Conservation (phyloP, 2,113 vertebrate species). For the Benitochromis conjunctus region DNA sequence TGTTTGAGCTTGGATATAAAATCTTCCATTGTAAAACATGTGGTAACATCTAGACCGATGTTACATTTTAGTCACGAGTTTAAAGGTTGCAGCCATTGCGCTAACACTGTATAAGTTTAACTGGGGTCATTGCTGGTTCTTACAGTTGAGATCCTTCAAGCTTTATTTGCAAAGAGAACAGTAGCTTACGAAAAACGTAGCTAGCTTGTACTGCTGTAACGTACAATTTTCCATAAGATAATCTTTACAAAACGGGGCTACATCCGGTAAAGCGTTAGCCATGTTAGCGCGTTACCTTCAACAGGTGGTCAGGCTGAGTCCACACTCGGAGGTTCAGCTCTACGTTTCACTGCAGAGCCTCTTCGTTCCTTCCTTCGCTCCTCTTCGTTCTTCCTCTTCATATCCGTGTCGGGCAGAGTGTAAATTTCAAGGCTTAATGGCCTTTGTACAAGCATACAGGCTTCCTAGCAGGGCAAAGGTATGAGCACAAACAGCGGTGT, state of each 20-base stretch:
- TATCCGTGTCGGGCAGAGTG: not conserved
- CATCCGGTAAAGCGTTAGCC: not conserved
- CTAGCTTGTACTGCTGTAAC: not conserved
- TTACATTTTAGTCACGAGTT: too few species aligned
- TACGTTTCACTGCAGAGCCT: not conserved
- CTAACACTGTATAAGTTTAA: too few species aligned
- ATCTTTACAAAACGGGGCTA: not conserved
- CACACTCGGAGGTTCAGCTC: not conserved
- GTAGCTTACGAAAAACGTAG: not conserved
- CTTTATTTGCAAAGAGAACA: too few species aligned
- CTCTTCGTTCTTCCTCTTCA: not conserved
- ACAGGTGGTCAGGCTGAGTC: not conserved
- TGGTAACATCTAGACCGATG: too few species aligned
- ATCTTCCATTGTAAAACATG: not conserved
- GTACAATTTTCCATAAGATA: not conserved
- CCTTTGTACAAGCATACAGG: not conserved
- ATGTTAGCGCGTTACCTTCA: not conserved
- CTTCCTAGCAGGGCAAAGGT: not conserved
- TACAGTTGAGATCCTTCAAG: too few species aligned
- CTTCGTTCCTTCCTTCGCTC: not conserved
- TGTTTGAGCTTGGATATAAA: not conserved
- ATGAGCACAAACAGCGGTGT: not conserved
- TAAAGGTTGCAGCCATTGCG: too few species aligned
- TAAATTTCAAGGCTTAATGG: not conserved
- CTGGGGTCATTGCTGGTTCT: too few species aligned